These are phyloP conservation scores for Spermophilus dauricus DNA, from an alignment of 2,113 vertebrate genomes.

Conservation along the genomic window DNA sequence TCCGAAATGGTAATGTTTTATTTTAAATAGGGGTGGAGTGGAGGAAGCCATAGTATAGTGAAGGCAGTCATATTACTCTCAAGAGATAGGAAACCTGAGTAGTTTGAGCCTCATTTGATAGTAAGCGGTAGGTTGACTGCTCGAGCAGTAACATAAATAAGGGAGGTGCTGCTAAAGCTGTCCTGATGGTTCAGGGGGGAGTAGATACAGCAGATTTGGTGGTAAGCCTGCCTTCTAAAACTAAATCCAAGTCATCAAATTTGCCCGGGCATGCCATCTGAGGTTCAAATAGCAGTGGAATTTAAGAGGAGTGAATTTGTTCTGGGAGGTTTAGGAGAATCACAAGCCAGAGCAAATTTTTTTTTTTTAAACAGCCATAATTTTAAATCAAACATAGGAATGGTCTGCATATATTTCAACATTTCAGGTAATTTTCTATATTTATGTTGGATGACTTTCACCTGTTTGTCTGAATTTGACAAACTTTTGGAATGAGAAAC, in stretches of 20 bases:
- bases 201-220: constrained; percentile 89
- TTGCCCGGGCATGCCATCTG: constrained; percentile 93
- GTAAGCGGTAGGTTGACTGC: constrained; percentile 80
- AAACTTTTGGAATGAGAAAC: constrained; percentile 43
- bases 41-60: constrained; percentile 33
- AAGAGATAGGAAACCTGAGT: constrained; percentile 77
- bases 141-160: constrained; percentile 86
- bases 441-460: background rate
- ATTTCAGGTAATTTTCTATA: constrained; percentile 42
- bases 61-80: constrained; percentile 65
- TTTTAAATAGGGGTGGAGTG: constrained; percentile 56
- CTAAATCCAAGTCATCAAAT: constrained; percentile 89
- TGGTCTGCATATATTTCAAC: constrained; percentile 33
- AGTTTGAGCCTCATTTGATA: constrained; percentile 79
- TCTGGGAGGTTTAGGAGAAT: constrained; percentile 81
- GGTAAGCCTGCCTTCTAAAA: constrained; percentile 87
- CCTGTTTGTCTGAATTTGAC: constrained; percentile 61
- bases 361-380: background rate
- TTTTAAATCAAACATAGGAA: constrained; percentile 63
- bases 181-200: constrained; percentile 89
- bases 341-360: constrained; percentile 63
- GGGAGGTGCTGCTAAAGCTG: constrained; percentile 88
- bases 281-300: constrained; percentile 94
- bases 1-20: constrained; percentile 39
- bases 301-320: constrained; percentile 89